Evolutionary conservation across 2,888 invertebrate genomes (phyloP).

Genomic region (Diachrysia chrysitis): DNA sequence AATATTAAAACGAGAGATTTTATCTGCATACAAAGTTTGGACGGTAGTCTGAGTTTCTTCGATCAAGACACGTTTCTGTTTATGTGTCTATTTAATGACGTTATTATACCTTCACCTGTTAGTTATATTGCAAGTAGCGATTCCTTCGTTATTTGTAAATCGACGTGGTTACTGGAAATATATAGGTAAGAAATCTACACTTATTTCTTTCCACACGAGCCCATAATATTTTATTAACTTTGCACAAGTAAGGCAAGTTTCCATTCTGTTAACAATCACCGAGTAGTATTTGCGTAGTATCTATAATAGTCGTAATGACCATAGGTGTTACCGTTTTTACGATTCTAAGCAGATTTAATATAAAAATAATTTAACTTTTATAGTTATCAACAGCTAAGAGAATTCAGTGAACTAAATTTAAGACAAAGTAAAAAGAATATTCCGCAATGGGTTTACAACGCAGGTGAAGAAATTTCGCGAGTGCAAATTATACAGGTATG

Average conservation of each 20-base stretch:
- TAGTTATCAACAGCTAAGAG: conserved; percentile 94
- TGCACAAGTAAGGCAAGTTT: too few relatives aligned
- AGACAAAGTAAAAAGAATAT: conserved; percentile 90
- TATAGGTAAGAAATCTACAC: conserved; percentile 91
- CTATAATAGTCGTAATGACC: too few relatives aligned
- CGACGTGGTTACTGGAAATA: conserved; percentile 95
- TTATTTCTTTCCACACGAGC: not conserved
- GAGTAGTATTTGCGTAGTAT: too few relatives aligned
- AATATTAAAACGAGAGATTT: conserved; percentile 95
- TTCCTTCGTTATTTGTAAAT: conserved; percentile 94
- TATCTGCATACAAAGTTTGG: conserved; percentile 96
- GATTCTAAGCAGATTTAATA: not conserved
- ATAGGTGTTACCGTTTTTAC: too few relatives aligned
- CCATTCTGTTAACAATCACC: too few relatives aligned
- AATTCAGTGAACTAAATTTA: conserved; percentile 90
- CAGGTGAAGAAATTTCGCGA: conserved; percentile 93
- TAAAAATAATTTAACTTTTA: conserved; percentile 39
- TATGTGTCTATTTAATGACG: conserved; percentile 93
- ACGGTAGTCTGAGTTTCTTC: conserved; percentile 96
- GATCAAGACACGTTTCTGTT: conserved; percentile 98
- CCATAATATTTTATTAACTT: too few relatives aligned
- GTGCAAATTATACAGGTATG: conserved; percentile 90
- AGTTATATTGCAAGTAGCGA: conserved; percentile 94
- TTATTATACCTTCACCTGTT: conserved; percentile 95
- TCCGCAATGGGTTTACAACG: conserved; percentile 94